Evolutionary conservation across 2,888 invertebrate genomes (phyloP).

Genomic region (Diaprepes abbreviatus): DNA sequence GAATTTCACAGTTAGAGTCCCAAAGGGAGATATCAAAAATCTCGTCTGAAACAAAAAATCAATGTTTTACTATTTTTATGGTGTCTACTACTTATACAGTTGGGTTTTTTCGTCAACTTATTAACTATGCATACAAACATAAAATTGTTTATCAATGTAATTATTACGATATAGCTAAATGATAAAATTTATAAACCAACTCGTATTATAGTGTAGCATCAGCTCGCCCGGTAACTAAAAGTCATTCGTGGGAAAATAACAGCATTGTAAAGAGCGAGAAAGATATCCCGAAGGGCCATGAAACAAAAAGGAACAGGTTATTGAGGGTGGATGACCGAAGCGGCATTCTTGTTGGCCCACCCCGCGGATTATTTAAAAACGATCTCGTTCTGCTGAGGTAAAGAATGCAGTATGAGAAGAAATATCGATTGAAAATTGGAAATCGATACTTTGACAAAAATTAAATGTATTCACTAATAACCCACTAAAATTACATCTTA

Average conservation of each 20-base stretch:
- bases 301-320: conserved; percentile 32
- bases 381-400: conserved; percentile 52
- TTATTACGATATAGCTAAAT: neutral
- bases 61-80: no score
- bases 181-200: neutral
- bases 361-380: conserved; percentile 59
- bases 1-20: no score
- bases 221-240: conserved; percentile 59
- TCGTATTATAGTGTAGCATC: neutral
- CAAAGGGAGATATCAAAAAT: no score
- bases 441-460: neutral
- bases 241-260: conserved; percentile 66
- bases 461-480: no score
- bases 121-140: no score
- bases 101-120: no score
- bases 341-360: conserved; percentile 60
- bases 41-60: no score
- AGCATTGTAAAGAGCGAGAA: conserved; percentile 16
- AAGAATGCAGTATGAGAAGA: conserved; percentile 24
- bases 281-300: conserved; percentile 23
- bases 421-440: conserved; percentile 25
- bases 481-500: no score
- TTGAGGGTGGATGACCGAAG: conserved; percentile 52
- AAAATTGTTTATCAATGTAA: neutral
- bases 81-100: no score